Conservation (phyloP, 1,140 invertebrate genomes). For the Parasteatoda tepidariorum region DNA sequence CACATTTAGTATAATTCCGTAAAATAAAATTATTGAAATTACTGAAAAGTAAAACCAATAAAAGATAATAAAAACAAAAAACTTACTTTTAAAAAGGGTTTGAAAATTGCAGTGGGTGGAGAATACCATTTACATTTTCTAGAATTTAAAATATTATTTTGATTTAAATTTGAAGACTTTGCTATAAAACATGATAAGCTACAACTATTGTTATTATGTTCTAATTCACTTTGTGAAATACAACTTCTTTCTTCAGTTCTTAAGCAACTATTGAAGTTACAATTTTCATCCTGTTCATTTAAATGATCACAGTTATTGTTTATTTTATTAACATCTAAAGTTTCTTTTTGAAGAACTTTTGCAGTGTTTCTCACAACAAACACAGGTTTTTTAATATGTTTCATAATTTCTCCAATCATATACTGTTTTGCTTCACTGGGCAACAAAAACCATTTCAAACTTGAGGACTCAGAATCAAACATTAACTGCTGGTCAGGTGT, state of each 20-base stretch:
- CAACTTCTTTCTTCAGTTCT: neutral
- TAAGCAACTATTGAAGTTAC: neutral
- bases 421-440: constrained; percentile 70
- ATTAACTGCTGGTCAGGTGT: constrained; percentile 80
- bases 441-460: constrained; percentile 87
- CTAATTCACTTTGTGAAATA: no score
- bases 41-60: neutral
- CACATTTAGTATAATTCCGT: no score
- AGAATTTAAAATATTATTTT: neutral
- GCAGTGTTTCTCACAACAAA: neutral
- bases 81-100: constrained; percentile 79
- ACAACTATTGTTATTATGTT: neutral
- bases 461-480: constrained; percentile 76
- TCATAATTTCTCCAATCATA: constrained; percentile 69
- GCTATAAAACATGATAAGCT: neutral
- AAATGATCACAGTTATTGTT: neutral
- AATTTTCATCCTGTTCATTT: constrained; percentile 4
- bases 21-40: constrained; percentile 1
- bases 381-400: constrained; percentile 67
- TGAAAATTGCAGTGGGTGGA: constrained; percentile 84
- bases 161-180: neutral
- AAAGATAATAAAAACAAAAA: neutral
- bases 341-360: neutral
- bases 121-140: constrained; percentile 75
- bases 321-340: neutral